A percentile compares a stretch with the other conserved stretches of the same genome.
Evolutionary conservation across 1,140 invertebrate genomes (phyloP).

Genomic region (Tetramorium simillimum): DNA sequence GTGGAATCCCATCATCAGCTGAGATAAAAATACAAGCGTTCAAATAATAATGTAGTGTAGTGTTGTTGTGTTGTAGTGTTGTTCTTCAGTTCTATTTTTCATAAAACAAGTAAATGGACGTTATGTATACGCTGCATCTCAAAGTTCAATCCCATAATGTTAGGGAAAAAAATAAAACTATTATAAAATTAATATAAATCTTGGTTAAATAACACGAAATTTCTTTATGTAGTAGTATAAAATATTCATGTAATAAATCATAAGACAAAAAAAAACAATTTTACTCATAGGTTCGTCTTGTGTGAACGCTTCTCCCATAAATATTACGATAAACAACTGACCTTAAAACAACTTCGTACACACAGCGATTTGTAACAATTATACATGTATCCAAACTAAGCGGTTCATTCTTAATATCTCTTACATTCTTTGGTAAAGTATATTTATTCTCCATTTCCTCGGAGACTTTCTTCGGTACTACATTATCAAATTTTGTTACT

Average conservation of each 20-base stretch:
- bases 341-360: slow-evolving; percentile 90
- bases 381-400: slow-evolving; percentile 89
- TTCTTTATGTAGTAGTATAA: not conserved
- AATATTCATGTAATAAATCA: not conserved
- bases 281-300: not conserved
- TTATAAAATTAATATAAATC: not conserved
- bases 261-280: not conserved
- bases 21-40: not conserved
- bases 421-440: slow-evolving; percentile 83
- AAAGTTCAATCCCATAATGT: not conserved
- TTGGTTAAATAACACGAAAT: not conserved
- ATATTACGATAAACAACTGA: slow-evolving; percentile 75
- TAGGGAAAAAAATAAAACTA: not conserved
- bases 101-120: not conserved
- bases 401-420: slow-evolving; percentile 85
- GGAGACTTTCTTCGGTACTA: slow-evolving; percentile 67
- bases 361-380: slow-evolving; percentile 89
- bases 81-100: not conserved
- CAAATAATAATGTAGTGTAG: not conserved
- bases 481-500: slow-evolving; percentile 80
- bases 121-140: not conserved
- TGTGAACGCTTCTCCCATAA: not conserved
- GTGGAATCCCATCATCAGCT: not conserved
- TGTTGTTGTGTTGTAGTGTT: too few relatives aligned
- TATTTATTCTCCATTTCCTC: slow-evolving; percentile 80